Conservation (phyloP, 2,113 vertebrate genomes). For the Procapra przewalskii region DNA sequence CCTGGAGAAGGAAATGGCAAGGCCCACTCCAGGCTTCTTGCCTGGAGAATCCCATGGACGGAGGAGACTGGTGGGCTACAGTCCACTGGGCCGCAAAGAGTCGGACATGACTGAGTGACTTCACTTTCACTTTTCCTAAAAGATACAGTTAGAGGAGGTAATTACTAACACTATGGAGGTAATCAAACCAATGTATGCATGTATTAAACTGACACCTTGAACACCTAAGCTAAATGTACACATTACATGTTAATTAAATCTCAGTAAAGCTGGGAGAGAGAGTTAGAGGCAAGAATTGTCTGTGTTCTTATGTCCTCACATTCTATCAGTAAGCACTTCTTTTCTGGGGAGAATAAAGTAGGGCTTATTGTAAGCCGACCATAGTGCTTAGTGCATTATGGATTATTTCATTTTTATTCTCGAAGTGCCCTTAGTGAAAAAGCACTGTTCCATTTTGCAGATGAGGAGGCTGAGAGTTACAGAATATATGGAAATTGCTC, state of each 20-base stretch:
- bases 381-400: not conserved
- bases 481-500: not conserved
- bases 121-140: not conserved
- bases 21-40: too few species aligned
- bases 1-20: too few species aligned
- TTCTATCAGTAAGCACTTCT: not conserved
- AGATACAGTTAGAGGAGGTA: not conserved
- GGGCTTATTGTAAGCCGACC: not conserved
- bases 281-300: not conserved
- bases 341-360: not conserved
- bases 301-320: not conserved
- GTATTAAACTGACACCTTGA: not conserved
- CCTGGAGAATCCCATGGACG: too few species aligned
- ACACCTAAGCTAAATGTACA: not conserved
- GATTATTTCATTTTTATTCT: not conserved
- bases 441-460: not conserved
- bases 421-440: not conserved
- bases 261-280: not conserved
- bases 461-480: not conserved
- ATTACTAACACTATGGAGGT: not conserved
- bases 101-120: too few species aligned
- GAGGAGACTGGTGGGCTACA: too few species aligned
- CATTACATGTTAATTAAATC: not conserved
- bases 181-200: not conserved
- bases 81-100: too few species aligned